Base-by-base conservation (phyloP, 2,888 invertebrate species). In the Thecophora atra region DNA sequence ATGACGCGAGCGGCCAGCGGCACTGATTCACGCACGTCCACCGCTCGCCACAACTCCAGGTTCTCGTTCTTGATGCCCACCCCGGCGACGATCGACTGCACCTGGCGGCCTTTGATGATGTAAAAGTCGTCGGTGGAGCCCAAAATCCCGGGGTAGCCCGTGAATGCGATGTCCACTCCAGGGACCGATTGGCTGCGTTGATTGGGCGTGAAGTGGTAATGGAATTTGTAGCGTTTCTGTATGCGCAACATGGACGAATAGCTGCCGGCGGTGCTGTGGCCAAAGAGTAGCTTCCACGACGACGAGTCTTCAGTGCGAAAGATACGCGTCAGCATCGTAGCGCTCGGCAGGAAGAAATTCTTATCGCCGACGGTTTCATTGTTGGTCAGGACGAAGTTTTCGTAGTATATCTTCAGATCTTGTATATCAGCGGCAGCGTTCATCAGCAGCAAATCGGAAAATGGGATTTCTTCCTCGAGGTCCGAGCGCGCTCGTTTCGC, bases 91-190 rank as follows among this genome's bases (percentile, higher is more conserved):
- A 91, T 89, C 79, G 94, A 87, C 70, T 89, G 84, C 54, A 85
- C 83, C 6, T 90, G 88, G 2, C 87, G 81, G 1, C 90, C 91
- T 81, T 81, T 89, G 80, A 94, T 87, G 17, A 91, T 85, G 82
- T 95, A 95, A 83, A 93, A 93, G 82, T 95, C 95, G 83, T 96
- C 95, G 68, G 93, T 92, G 44, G 95, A 95, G 52, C 92, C 91
- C 51, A 95, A 83, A 17, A 92, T 90, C 13, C 94, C 96, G 0
- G 96, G 96, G 84, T 95, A 96, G 0, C 95, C 93, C 0, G 95
- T 92, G 87, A 96, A 95, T 13, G 91, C 89, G 26, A 94, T 89
- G 4, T 90, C 89, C 54, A 88, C 88, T 0, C 93, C 93, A 0
- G 93, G 91, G 26, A 93, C 90, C 3, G 88, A 83, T 19, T 87